Conservation (phyloP, 2,888 invertebrate species). For the Andrena bucephala region DNA sequence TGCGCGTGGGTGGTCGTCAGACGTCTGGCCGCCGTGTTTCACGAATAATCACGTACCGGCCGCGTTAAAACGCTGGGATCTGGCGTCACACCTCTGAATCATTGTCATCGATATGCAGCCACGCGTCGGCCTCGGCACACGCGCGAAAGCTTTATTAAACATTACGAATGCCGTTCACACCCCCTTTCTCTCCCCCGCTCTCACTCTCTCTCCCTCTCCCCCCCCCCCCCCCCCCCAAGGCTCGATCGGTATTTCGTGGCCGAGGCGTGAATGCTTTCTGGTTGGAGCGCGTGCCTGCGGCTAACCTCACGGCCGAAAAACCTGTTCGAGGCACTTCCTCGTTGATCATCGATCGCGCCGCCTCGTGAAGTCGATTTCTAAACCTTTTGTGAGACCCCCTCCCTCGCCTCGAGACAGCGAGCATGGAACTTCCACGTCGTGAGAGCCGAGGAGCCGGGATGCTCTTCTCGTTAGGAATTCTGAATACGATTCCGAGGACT, state of each 20-base stretch:
- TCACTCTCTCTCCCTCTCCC: not conserved
- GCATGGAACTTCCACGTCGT: constrained; percentile 2
- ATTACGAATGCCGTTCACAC: constrained; percentile 67
- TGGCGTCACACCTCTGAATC: constrained; percentile 61
- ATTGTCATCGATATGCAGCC: constrained; percentile 73
- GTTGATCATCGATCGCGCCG: constrained; percentile 39
- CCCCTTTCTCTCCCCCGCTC: not conserved
- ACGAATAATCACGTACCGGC: constrained; percentile 43
- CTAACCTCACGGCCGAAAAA: constrained; percentile 70
- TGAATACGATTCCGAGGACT: not conserved
- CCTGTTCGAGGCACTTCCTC: constrained; percentile 66
- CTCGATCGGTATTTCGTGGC: constrained; percentile 69
- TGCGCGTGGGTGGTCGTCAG: constrained; percentile 52
- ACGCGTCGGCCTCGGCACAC: constrained; percentile 60
- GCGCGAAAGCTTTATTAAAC: constrained; percentile 64
- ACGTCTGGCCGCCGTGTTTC: constrained; percentile 17
- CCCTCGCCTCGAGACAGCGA: not conserved
- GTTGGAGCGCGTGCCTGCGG: constrained; percentile 71
- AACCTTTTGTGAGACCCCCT: constrained; percentile 7
- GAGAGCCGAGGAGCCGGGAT: constrained; percentile 3
- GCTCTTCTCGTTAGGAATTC: not conserved
- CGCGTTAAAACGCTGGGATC: constrained; percentile 18
- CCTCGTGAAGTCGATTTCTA: constrained; percentile 33
- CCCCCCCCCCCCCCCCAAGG: not conserved
- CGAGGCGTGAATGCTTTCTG: constrained; percentile 69